Evolutionary conservation across 1,140 invertebrate genomes (phyloP), one percentile per base, ranked within the genome.

Genomic region (Seison nebaliae): DNA sequence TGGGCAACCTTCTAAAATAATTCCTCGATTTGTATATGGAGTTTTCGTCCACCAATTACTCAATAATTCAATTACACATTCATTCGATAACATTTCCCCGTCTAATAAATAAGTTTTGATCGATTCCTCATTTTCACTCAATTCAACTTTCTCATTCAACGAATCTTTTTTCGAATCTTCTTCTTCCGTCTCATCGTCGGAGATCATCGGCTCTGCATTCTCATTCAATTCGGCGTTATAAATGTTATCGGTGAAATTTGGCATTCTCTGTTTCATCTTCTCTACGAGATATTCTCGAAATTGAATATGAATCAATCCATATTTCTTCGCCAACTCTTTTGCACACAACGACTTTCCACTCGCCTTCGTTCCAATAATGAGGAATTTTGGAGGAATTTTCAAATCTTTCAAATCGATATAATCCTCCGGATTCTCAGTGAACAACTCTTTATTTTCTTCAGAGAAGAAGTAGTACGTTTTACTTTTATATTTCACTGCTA

Each of bases 1-100:
- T 5, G 58, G 58, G 42, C 57, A 60, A 22, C 55, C 58, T 39
- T 60, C 58, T 36, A 60, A 37, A 9, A 60, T 46, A 45, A 60
- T 59, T 1, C 58, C 58, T 29, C 51, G 52, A 1, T 45, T 55
- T 54, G 51, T 57, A 45, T 53, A 60, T 11, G 57, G 54, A 42
- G 59, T 55, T 43, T 51, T 51, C 8, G 49, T 46, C 56, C 56
- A 60, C 48, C 50, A 58, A 23, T 49, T 39, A 23, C 46, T 41
- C 5, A 60, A 7, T 23, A 60, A 52, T 18, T 47, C 52, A 11
- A 55, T 52, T 17, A 59, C 43, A 6, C 57, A 38, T 33, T 59
- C 55, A 22, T 47, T 41, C 7, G 54, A 44, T 9, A 60, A 41
- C 8, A 50, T 42, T 18, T 57, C 53, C 26, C 42, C 42, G 18